Percentiles rank a stretch among this genome's conserved stretches.
Evolutionary conservation across 2,113 vertebrate genomes (phyloP).

Genomic region (Antigone vipio): DNA sequence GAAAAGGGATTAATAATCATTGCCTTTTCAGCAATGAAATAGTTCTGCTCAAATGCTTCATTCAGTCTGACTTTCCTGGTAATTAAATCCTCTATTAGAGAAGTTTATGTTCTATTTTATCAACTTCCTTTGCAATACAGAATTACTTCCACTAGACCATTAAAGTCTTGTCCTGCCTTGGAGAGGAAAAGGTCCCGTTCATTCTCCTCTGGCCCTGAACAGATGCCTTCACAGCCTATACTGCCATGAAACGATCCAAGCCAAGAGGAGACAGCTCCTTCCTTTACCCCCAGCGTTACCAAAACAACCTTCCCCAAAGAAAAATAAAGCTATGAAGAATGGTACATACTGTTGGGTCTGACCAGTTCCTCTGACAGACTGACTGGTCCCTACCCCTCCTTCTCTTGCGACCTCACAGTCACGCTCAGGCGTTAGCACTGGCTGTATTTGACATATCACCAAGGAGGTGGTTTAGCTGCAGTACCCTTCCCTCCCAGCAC

Average conservation of each 20-base stretch:
- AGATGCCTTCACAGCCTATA: not conserved
- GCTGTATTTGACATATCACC: not conserved
- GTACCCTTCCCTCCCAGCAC: not conserved
- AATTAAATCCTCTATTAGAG: conserved; percentile 58
- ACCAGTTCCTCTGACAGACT: not conserved
- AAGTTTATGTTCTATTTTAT: conserved; percentile 70
- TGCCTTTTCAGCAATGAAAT: conserved; percentile 24
- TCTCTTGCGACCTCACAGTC: not conserved
- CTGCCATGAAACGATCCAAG: not conserved
- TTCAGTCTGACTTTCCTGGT: conserved; percentile 24
- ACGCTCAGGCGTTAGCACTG: not conserved
- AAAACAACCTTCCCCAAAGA: not conserved
- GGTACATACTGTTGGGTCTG: not conserved
- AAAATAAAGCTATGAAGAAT: not conserved
- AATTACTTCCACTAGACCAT: conserved; percentile 39
- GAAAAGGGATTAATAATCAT: conserved; percentile 34
- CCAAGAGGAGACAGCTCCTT: not conserved
- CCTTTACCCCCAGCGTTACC: not conserved
- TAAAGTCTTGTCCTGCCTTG: not conserved
- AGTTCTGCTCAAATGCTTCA: conserved; percentile 49
- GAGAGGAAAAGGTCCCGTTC: not conserved
- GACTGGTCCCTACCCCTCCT: not conserved
- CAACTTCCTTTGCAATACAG: conserved; percentile 48
- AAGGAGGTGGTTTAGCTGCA: not conserved
- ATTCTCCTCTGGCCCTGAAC: not conserved